These are phyloP conservation scores for Chaenogobius annularis DNA, from an alignment of 2,113 vertebrate species.

Conservation along the genomic window DNA sequence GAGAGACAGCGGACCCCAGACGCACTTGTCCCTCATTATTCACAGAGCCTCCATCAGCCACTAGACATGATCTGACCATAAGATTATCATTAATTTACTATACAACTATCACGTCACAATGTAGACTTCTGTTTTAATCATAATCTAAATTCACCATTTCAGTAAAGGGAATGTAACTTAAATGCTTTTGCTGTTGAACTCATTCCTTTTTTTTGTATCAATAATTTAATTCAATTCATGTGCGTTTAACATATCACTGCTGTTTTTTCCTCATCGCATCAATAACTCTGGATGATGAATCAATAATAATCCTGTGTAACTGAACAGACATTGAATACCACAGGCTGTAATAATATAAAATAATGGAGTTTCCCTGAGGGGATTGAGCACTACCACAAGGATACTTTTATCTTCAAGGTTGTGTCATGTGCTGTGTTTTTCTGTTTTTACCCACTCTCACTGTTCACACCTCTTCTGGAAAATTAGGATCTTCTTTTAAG, in stretches of 20 bases:
- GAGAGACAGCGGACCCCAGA: constrained; percentile 38
- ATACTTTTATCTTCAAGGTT: constrained; percentile 41
- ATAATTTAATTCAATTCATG: not conserved
- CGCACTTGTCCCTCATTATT: constrained; percentile 19
- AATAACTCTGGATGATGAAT: not conserved
- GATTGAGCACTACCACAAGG: constrained; percentile 11
- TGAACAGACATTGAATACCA: not conserved
- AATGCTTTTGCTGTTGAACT: not conserved
- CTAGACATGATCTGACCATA: constrained; percentile 18
- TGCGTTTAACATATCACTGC: not conserved
- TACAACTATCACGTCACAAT: not conserved
- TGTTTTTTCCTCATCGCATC: not conserved
- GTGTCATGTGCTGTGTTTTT: constrained; percentile 30
- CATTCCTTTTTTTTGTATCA: not conserved
- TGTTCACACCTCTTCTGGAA: constrained; percentile 26
- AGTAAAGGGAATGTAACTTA: not conserved
- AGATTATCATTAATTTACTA: constrained; percentile 17
- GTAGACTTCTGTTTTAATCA: not conserved
- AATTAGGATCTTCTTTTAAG: constrained; percentile 57
- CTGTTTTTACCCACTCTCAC: not conserved
- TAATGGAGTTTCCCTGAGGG: constrained; percentile 1
- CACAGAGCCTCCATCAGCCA: not conserved
- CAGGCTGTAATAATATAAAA: not conserved
- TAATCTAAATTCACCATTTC: not conserved
- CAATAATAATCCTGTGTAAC: not conserved